These are phyloP conservation scores for Agriopis marginaria DNA, from an alignment of 2,888 invertebrate species.

Conservation along the genomic window DNA sequence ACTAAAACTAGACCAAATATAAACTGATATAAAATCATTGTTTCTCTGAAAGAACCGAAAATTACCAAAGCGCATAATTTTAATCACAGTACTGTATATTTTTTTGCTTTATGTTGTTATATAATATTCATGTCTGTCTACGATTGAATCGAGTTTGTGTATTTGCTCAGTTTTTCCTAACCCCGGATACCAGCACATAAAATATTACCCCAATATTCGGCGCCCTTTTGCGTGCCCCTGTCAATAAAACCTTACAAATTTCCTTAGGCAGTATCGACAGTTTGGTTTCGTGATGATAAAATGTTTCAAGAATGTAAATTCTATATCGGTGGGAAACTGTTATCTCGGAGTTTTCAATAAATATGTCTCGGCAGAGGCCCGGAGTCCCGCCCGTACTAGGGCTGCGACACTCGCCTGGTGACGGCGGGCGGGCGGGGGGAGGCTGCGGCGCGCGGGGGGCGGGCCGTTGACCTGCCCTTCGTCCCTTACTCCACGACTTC, in stretches of 20 bases:
- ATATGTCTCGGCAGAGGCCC: slow-evolving; percentile 57
- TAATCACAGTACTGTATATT: neutral
- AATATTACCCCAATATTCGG: slow-evolving; percentile 44
- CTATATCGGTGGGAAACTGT: slow-evolving; percentile 52
- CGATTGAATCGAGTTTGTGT: slow-evolving; percentile 39
- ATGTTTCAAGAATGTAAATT: slow-evolving; percentile 50
- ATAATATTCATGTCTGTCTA: slow-evolving; percentile 19
- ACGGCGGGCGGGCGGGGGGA: slow-evolving; percentile 47
- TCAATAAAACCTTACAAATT: slow-evolving; percentile 48
- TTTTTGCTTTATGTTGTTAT: slow-evolving; percentile 1
- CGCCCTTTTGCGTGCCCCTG: slow-evolving; percentile 43
- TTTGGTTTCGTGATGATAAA: slow-evolving; percentile 46
- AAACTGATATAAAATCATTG: neutral
- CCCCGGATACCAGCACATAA: slow-evolving; percentile 40
- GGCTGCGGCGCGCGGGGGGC: slow-evolving; percentile 43
- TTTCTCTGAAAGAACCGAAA: neutral
- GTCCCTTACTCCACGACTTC: slow-evolving; percentile 56
- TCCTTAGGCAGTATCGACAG: slow-evolving; percentile 41
- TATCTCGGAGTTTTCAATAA: slow-evolving; percentile 58
- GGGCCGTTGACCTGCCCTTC: slow-evolving; percentile 77
- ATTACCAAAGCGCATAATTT: neutral
- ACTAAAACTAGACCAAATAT: too few species aligned
- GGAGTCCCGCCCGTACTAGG: slow-evolving; percentile 45
- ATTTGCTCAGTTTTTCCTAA: slow-evolving; percentile 38
- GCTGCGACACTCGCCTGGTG: slow-evolving; percentile 49